Evolutionary conservation across 2,113 vertebrate genomes (phyloP).

Genomic region (Oryzias woworae): DNA sequence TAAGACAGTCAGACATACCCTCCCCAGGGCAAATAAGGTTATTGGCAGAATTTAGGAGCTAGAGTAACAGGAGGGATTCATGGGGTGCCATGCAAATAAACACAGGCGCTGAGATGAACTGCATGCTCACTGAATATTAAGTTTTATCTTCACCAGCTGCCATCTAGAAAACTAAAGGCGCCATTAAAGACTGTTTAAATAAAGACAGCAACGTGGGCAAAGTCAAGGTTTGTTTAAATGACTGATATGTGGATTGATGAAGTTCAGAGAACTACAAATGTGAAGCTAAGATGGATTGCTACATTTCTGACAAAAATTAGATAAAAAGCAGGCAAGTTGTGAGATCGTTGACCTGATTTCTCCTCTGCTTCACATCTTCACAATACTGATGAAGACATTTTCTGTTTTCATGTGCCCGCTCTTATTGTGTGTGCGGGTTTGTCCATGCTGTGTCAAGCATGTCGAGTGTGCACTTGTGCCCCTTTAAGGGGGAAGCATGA

Average conservation of each 20-base stretch:
- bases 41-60: conserved; percentile 63
- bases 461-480: conserved; percentile 54
- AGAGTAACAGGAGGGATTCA: conserved; percentile 33
- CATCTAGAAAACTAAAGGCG: conserved; percentile 21
- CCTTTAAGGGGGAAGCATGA: conserved; percentile 39
- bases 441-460: conserved; percentile 48
- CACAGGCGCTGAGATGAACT: conserved; percentile 9
- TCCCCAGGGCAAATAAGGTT: conserved; percentile 48
- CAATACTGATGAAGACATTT: conserved; percentile 21
- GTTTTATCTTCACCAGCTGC: conserved; percentile 48
- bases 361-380: conserved; percentile 16
- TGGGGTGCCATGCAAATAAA: conserved; percentile 41
- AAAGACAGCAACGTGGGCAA: conserved; percentile 1
- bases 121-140: conserved; percentile 14
- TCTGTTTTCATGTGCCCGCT: conserved; percentile 13
- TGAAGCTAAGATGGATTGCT: conserved; percentile 11
- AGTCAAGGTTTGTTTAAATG: too few species aligned
- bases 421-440: conserved; percentile 1
- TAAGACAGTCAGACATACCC: conserved; percentile 12
- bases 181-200: conserved; percentile 22
- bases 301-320: conserved; percentile 24
- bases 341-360: conserved; percentile 21
- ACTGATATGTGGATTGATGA: background rate
- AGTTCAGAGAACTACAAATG: conserved; percentile 13
- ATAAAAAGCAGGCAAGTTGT: conserved; percentile 26